These are phyloP conservation scores for Hemibagrus wyckioides DNA, from an alignment of 2,113 vertebrate species.

Conservation along the genomic window DNA sequence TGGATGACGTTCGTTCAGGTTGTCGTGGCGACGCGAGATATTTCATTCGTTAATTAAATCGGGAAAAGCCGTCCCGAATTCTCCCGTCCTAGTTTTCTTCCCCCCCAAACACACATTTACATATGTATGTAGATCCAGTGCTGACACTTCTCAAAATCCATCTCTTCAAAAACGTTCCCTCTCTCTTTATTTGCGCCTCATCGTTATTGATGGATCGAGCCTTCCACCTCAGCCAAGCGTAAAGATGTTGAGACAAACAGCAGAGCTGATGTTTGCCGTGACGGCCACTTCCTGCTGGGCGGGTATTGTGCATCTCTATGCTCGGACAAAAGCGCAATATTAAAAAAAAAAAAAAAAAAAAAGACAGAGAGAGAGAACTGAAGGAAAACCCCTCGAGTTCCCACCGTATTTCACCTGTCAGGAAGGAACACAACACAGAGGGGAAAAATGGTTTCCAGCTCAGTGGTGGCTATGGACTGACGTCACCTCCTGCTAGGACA, in stretches of 20 bases:
- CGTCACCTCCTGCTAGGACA: slow-evolving; percentile 54
- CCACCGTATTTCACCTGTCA: slow-evolving; percentile 84
- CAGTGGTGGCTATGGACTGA: slow-evolving; percentile 28
- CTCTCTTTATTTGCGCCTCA: not conserved
- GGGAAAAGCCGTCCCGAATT: not conserved
- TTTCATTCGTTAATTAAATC: not conserved
- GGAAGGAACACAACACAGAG: slow-evolving; percentile 65
- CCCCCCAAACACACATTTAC: not conserved
- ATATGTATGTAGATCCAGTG: not conserved
- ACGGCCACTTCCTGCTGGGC: slow-evolving; percentile 70
- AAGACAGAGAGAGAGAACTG: not conserved
- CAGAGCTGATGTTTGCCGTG: not conserved
- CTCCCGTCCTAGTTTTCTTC: not conserved
- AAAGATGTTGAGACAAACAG: not conserved
- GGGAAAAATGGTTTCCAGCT: slow-evolving; percentile 32
- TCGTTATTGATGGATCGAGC: not conserved
- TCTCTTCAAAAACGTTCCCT: not conserved
- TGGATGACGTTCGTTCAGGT: not conserved
- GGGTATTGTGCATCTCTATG: slow-evolving; percentile 70
- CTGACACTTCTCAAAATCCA: not conserved
- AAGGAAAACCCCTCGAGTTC: slow-evolving; percentile 68
- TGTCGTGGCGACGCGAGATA: not conserved
- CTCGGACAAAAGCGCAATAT: slow-evolving; percentile 70
- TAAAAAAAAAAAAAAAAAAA: slow-evolving; percentile 46
- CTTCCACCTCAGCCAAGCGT: slow-evolving; percentile 17